These are phyloP conservation scores for Hippocampus kuda DNA, from an alignment of 2,797 vertebrate genomes.

Conservation along the genomic window DNA sequence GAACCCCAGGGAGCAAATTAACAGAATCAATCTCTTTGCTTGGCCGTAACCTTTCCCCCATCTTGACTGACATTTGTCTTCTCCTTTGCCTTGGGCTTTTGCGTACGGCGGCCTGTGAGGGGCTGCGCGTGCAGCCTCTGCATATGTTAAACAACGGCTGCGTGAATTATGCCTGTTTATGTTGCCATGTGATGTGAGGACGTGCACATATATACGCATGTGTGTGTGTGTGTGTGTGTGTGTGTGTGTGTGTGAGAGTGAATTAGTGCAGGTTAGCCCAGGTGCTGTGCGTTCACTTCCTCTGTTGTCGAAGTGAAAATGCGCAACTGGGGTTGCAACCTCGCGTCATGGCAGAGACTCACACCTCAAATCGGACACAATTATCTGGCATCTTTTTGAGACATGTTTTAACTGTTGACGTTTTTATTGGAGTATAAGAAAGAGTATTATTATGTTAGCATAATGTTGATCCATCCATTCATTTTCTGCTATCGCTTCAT, in stretches of 20 bases:
- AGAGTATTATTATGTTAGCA: too few relatives aligned
- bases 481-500: too few relatives aligned
- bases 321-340: constrained; percentile 37
- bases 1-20: constrained; percentile 67
- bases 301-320: constrained; percentile 36
- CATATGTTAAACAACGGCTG: constrained; percentile 53
- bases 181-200: constrained; percentile 26
- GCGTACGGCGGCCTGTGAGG: constrained; percentile 48
- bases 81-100: constrained; percentile 54
- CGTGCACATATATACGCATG: constrained; percentile 20
- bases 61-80: constrained; percentile 68
- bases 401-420: constrained; percentile 18
- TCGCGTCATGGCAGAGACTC: constrained; percentile 31
- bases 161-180: constrained; percentile 20
- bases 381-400: neutral
- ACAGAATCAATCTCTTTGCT: constrained; percentile 52
- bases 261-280: constrained; percentile 24
- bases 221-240: neutral
- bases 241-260: neutral
- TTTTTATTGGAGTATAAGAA: constrained; percentile 9
- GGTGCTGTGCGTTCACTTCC: constrained; percentile 38
- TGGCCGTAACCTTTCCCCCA: constrained; percentile 61
- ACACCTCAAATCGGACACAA: constrained; percentile 3
- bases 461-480: too few relatives aligned
- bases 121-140: constrained; percentile 43